phyloP scores from a whole-genome alignment of 2,113 vertebrate species.

The Mus pahari region DNA sequence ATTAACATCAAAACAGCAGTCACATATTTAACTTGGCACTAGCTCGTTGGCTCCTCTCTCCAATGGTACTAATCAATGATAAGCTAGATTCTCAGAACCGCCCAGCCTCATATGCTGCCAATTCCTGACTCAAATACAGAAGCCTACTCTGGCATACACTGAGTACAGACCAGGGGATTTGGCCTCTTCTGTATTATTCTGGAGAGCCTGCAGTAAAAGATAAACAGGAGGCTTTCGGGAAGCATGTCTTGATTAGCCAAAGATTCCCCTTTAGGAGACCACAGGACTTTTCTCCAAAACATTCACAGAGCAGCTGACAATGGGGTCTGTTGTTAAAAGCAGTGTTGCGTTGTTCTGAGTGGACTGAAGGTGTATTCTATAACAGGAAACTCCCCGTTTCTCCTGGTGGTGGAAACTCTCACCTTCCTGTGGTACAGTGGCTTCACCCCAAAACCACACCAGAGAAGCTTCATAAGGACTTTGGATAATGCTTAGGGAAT shows the following conservation, averaged over 20 bases:
- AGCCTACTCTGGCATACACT: neutral
- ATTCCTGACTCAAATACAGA: neutral
- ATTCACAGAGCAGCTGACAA: slow-evolving; percentile 86
- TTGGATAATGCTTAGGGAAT: slow-evolving; percentile 93
- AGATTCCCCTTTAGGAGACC: slow-evolving; percentile 84
- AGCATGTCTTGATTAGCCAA: slow-evolving; percentile 84
- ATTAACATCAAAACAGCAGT: neutral
- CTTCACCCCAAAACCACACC: slow-evolving; percentile 86
- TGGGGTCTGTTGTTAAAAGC: slow-evolving; percentile 86
- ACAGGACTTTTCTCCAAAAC: slow-evolving; percentile 85
- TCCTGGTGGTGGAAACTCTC: slow-evolving; percentile 90
- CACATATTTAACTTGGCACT: neutral
- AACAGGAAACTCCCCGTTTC: slow-evolving; percentile 91
- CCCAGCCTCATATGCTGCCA: neutral
- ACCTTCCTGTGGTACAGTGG: slow-evolving; percentile 87
- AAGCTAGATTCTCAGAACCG: neutral
- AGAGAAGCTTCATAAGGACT: slow-evolving; percentile 89
- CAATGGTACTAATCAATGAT: neutral
- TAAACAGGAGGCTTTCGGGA: slow-evolving; percentile 85
- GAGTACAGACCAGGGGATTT: neutral
- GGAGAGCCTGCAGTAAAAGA: slow-evolving; percentile 84
- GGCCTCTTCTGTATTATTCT: slow-evolving; percentile 70
- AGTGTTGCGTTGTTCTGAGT: neutral
- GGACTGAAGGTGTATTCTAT: slow-evolving; percentile 32
- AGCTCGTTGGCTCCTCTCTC: neutral